These are phyloP conservation scores for Zophobas morio DNA, from an alignment of 1,140 invertebrate genomes.

Conservation along the genomic window DNA sequence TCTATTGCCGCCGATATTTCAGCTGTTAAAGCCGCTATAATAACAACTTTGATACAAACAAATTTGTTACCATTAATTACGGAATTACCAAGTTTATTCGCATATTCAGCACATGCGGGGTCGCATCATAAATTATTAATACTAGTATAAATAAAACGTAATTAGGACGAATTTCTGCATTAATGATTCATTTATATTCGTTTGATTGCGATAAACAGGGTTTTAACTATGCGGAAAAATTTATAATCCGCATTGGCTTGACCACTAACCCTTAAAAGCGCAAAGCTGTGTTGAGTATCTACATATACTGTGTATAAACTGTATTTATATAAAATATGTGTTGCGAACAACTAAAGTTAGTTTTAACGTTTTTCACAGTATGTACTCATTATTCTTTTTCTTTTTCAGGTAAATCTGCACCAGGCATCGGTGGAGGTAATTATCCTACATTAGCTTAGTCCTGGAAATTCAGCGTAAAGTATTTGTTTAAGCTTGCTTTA, in stretches of 20 bases:
- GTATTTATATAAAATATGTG: too few relatives aligned
- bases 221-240: constrained; percentile 24
- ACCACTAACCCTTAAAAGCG: too few relatives aligned
- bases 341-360: too few relatives aligned
- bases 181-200: constrained; percentile 39
- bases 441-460: too few relatives aligned
- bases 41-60: constrained; percentile 35
- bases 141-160: constrained; percentile 35
- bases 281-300: too few relatives aligned
- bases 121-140: constrained; percentile 41
- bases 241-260: neutral
- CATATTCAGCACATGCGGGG: constrained; percentile 32
- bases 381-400: too few relatives aligned
- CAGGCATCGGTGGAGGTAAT: too few relatives aligned
- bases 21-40: constrained; percentile 14
- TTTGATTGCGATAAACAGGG: constrained; percentile 32
- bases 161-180: constrained; percentile 41
- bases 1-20: constrained; percentile 12
- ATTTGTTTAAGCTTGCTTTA: too few relatives aligned
- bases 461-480: too few relatives aligned
- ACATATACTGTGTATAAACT: too few relatives aligned
- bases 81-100: constrained; percentile 35
- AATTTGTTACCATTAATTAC: constrained; percentile 38
- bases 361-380: too few relatives aligned
- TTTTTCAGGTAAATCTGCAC: too few relatives aligned